Conservation (phyloP, 2,797 vertebrate genomes). For the Coregonus sp. region DNA sequence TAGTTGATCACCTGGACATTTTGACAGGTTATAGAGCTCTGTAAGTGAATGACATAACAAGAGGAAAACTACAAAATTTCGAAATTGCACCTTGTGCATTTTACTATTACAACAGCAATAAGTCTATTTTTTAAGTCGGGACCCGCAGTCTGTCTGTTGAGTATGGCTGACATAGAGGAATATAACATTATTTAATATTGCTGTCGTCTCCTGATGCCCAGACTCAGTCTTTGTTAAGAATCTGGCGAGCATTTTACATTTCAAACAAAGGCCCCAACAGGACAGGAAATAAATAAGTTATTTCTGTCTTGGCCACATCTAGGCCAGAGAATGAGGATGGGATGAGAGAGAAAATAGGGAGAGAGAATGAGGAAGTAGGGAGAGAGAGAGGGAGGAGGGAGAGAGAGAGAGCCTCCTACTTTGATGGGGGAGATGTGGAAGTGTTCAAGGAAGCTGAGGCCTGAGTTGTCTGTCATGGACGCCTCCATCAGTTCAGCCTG, state of each 20-base stretch:
- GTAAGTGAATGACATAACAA: too few relatives aligned
- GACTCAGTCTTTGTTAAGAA: neutral
- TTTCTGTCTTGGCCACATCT: neutral
- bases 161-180: constrained; percentile 74
- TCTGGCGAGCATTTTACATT: neutral
- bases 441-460: constrained; percentile 92
- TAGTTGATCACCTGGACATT: too few relatives aligned
- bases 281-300: neutral
- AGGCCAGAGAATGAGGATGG: neutral
- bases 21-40: too few relatives aligned
- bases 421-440: constrained; percentile 98
- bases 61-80: too few relatives aligned
- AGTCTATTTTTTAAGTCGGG: too few relatives aligned
- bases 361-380: neutral
- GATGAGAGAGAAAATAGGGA: neutral
- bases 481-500: constrained; percentile 86
- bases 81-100: too few relatives aligned
- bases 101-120: too few relatives aligned
- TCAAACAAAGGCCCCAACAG: neutral
- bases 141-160: too few relatives aligned
- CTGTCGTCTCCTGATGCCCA: neutral
- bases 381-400: neutral
- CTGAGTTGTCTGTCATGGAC: constrained; percentile 83
- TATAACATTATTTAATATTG: too few relatives aligned
- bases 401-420: constrained; percentile 66